A percentile compares a stretch with the other conserved stretches of the same genome.
These are phyloP conservation scores for Ostrea denselamellosa DNA, from an alignment of 1,140 invertebrate species.

Conservation along the genomic window DNA sequence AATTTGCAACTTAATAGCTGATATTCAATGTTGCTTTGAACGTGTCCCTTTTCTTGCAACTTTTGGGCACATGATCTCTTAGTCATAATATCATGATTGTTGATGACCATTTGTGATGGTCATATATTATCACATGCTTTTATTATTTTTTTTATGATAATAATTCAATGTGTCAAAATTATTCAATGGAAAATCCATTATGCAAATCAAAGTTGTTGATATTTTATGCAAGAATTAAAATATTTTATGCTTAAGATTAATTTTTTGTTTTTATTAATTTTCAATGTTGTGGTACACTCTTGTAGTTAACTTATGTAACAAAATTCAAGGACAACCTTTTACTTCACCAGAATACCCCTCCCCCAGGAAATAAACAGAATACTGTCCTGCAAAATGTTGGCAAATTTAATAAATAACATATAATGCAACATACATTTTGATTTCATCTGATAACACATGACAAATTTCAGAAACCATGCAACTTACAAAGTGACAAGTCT, in stretches of 20 bases:
- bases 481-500: neutral
- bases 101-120: neutral
- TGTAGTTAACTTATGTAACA: no score
- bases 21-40: neutral
- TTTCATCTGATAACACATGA: neutral
- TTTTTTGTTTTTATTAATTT: neutral
- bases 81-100: neutral
- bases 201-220: constrained; percentile 37
- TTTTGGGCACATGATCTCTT: constrained; percentile 7
- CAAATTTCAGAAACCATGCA: neutral
- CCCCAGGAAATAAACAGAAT: neutral
- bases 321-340: no score
- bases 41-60: constrained; percentile 4
- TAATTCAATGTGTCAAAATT: constrained; percentile 27
- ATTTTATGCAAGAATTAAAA: constrained; percentile 34
- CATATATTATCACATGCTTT: constrained; percentile 3
- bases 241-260: neutral
- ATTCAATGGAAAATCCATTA: constrained; percentile 29
- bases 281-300: no score
- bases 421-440: constrained; percentile 34
- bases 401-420: constrained; percentile 33
- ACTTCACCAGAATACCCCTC: no score
- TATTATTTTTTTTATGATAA: constrained; percentile 17
- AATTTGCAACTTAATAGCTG: neutral
- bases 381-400: neutral